Percentiles rank a stretch among this genome's conserved stretches.
Evolutionary conservation across 1,140 invertebrate genomes (phyloP).

Genomic region (Danaus melanippus): DNA sequence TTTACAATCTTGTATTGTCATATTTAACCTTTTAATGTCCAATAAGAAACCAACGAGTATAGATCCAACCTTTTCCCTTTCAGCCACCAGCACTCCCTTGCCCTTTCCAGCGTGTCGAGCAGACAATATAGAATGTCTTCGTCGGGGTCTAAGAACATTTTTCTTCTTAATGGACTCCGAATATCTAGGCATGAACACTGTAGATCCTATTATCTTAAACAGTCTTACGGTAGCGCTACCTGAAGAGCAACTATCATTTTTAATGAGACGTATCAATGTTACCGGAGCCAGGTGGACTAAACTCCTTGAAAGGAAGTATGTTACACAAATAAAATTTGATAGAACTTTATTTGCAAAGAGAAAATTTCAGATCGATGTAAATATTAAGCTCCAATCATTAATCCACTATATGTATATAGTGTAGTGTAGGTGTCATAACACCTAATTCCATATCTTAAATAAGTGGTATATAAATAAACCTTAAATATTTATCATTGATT

Average conservation of each 20-base stretch:
- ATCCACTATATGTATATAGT: no score
- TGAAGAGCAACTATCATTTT: slow-evolving; percentile 42
- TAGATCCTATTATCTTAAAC: slow-evolving; percentile 46
- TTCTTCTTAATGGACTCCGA: slow-evolving; percentile 54
- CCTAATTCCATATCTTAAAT: no score
- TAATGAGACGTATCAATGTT: slow-evolving; percentile 52
- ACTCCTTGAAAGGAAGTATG: slow-evolving; percentile 48
- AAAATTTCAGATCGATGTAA: no score
- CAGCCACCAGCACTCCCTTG: slow-evolving; percentile 25
- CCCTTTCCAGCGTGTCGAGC: slow-evolving; percentile 54
- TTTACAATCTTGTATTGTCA: no score
- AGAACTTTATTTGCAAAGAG: no score
- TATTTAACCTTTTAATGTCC: no score
- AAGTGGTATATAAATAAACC: no score
- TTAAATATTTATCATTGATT: neutral
- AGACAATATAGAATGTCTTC: slow-evolving; percentile 46
- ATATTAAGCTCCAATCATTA: no score
- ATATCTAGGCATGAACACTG: slow-evolving; percentile 48
- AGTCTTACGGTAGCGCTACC: slow-evolving; percentile 48
- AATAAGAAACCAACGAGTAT: neutral
- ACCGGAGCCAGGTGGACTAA: slow-evolving; percentile 56
- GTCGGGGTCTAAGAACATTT: slow-evolving; percentile 55
- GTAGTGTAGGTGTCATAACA: no score
- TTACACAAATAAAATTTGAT: neutral
- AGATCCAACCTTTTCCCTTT: slow-evolving; percentile 23